Conservation (phyloP, 53 echinoderm and acorn worm genomes). For the Luidia sarsii region DNA sequence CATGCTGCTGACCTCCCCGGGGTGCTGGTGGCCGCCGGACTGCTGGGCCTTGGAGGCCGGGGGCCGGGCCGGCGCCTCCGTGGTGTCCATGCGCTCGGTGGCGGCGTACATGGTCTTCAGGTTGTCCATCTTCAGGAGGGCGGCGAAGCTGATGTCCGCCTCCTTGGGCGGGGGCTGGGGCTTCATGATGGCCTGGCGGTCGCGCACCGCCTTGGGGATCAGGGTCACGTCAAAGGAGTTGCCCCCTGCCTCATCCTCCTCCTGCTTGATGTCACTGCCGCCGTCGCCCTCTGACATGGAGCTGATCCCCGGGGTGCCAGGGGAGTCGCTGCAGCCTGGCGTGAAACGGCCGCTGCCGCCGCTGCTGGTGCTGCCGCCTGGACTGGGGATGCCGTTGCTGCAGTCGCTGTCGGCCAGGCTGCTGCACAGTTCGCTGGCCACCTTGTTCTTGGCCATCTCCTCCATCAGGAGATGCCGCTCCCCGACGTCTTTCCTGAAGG, state of each 20-base stretch:
- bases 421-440: neutral
- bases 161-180: slow-evolving; percentile 52
- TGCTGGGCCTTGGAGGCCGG: neutral
- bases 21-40: neutral
- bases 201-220: slow-evolving; percentile 70
- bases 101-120: slow-evolving; percentile 46
- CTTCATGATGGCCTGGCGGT: slow-evolving; percentile 71
- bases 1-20: neutral
- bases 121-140: slow-evolving; percentile 67
- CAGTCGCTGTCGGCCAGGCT: slow-evolving; percentile 33
- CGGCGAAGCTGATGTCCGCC: slow-evolving; percentile 67
- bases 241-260: slow-evolving; percentile 50
- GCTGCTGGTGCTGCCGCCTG: slow-evolving; percentile 36
- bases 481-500: slow-evolving; percentile 91
- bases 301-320: slow-evolving; percentile 39
- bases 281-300: slow-evolving; percentile 60
- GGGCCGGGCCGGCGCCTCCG: neutral
- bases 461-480: slow-evolving; percentile 85
- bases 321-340: slow-evolving; percentile 33
- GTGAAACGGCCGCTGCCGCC: slow-evolving; percentile 37
- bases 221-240: slow-evolving; percentile 59
- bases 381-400: slow-evolving; percentile 47
- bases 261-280: slow-evolving; percentile 50
- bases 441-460: slow-evolving; percentile 70
- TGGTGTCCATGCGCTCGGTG: slow-evolving; percentile 61